A percentile compares a stretch with the other conserved stretches of the same genome.
These are phyloP conservation scores for Philopotamus ludificatus DNA, from an alignment of 1,140 invertebrate genomes.

Conservation along the genomic window DNA sequence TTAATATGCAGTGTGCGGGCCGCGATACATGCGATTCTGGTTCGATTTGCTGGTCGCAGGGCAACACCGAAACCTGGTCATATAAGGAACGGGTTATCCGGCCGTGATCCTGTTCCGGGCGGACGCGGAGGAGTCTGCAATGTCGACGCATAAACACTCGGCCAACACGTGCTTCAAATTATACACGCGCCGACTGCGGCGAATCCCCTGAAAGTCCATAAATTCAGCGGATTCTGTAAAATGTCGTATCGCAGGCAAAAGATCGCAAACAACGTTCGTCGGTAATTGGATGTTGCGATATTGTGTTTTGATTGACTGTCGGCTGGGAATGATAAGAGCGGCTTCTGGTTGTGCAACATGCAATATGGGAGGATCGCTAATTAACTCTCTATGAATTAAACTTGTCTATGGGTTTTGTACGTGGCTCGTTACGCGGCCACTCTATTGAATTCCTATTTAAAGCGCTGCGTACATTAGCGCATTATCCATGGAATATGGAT, in stretches of 20 bases:
- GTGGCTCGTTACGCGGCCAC: neutral
- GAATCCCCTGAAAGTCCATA: neutral
- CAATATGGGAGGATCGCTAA: constrained; percentile 13
- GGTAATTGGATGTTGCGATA: too few species aligned
- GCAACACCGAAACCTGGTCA: constrained; percentile 8
- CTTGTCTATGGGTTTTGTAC: constrained; percentile 9
- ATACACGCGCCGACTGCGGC: neutral
- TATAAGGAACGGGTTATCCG: constrained; percentile 21
- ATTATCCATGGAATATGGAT: too few species aligned
- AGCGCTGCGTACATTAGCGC: too few species aligned
- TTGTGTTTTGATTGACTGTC: too few species aligned
- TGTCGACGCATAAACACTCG: neutral
- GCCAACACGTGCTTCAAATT: neutral
- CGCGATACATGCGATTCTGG: constrained; percentile 4
- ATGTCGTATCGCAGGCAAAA: too few species aligned
- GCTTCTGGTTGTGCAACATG: neutral
- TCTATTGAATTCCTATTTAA: too few species aligned
- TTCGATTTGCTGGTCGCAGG: neutral
- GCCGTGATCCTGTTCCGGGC: constrained; percentile 7
- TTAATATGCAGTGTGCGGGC: constrained; percentile 13
- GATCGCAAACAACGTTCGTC: too few species aligned
- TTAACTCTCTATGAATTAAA: constrained; percentile 18
- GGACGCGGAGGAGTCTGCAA: neutral
- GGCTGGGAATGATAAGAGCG: neutral
- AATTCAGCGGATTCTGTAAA: too few species aligned